Base-by-base conservation (phyloP, 2,797 vertebrate genomes). In the Australoheros facetus region DNA sequence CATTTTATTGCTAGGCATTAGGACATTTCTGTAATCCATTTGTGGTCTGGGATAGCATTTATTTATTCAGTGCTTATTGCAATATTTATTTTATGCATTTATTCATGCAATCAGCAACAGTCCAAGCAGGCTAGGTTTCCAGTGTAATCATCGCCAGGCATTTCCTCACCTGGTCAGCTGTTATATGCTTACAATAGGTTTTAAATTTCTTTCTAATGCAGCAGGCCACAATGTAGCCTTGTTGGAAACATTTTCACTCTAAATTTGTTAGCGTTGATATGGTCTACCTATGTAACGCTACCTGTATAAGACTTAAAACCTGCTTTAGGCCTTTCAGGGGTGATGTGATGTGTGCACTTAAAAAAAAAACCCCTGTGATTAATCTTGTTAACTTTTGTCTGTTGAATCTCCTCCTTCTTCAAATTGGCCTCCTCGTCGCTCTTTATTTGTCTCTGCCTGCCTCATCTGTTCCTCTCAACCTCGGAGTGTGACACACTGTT, bases 381-480 rank as follows among this genome's bases (percentile, higher is more conserved):
- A 37, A 37, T 69, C 26, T 17, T 39, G 39, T 51, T 70, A 58
- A 39, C 80, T 86, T 75, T 71, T 28, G 37, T 78, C n/a, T 19
- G 84, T 87, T 73, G 3, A 77, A 55, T 54, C 69, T 55, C 78
- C 19, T 30, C 48, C 56, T 56, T 21, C 13, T 60, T 71, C 42
- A 84, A 78, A 85, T 53, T 75, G 82, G 66, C 70, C 54, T 30
- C 34, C 42, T 54, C 89, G 91, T 89, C 80, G 7, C 62, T 84
- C 53, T 73, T 42, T 55, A 76, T 91, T 86, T 80, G 75, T 55
- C 76, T 42, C n/a, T 5, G 55, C 21, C 66, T 75, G 58, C 45
- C 75, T 83, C 48, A 85, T 89, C 89, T 83, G 66, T 75, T 81
- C 51, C 81, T 82, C 81, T 89, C 85, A 87, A 80, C 81, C 79